Evolutionary conservation across 2,888 invertebrate genomes (phyloP).

Genomic region (Cheilosia pagana): DNA sequence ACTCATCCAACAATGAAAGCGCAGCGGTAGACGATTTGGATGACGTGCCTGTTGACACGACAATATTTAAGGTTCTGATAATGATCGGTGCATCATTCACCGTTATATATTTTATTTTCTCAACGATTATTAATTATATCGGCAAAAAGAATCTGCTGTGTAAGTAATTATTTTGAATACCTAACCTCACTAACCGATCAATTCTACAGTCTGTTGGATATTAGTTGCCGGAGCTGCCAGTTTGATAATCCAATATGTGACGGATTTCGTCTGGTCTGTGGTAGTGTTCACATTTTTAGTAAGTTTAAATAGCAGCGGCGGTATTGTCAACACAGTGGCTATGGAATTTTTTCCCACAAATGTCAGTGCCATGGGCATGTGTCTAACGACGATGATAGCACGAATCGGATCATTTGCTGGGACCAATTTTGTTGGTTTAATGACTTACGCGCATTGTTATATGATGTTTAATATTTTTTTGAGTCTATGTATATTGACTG

Average conservation of each 20-base stretch:
- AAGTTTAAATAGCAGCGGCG: constrained; percentile 84
- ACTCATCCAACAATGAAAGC: neutral
- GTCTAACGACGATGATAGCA: constrained; percentile 75
- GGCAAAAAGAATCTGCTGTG: neutral
- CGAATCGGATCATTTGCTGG: constrained; percentile 76
- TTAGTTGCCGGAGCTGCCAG: constrained; percentile 9
- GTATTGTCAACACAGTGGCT: constrained; percentile 84
- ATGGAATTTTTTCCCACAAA: constrained; percentile 85
- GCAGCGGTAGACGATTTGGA: neutral
- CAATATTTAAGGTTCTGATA: constrained; percentile 35
- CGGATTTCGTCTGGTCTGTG: constrained; percentile 12
- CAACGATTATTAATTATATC: constrained; percentile 5
- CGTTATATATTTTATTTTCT: constrained; percentile 22
- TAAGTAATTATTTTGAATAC: neutral
- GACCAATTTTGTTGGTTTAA: constrained; percentile 72
- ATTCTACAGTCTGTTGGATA: constrained; percentile 27
- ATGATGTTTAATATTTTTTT: constrained; percentile 38
- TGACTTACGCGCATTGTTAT: constrained; percentile 66
- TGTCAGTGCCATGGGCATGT: constrained; percentile 76
- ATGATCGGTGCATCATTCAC: constrained; percentile 33
- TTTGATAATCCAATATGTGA: neutral
- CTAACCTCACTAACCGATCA: neutral
- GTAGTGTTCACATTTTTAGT: constrained; percentile 81
- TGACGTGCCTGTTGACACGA: constrained; percentile 13
- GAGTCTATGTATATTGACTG: constrained; percentile 24